Conservation (phyloP, 2,888 invertebrate species). For the Pollenia griseotomentosa region DNA sequence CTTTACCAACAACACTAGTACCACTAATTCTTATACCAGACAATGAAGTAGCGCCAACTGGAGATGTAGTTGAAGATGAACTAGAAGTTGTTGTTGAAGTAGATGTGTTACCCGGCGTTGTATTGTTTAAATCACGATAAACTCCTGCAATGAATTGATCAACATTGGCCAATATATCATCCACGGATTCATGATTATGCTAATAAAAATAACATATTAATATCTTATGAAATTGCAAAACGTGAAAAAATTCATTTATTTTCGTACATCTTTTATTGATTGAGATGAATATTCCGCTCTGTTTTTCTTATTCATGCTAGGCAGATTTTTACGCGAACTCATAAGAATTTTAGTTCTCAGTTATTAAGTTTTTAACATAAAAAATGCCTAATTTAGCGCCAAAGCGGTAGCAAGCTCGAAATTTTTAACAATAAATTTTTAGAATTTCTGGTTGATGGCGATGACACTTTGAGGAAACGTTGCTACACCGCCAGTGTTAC, state of each 20-base stretch:
- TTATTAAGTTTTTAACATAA: no score
- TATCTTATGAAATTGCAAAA: background rate
- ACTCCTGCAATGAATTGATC: conserved; percentile 70
- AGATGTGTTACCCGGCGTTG: background rate
- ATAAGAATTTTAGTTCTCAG: no score
- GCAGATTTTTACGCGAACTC: background rate
- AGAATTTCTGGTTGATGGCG: no score
- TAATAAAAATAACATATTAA: conserved; percentile 3
- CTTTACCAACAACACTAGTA: no score
- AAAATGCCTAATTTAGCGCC: no score
- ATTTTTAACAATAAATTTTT: no score
- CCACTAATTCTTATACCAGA: background rate
- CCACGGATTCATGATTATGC: conserved; percentile 55
- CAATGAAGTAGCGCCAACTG: background rate
- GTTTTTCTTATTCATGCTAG: conserved; percentile 5
- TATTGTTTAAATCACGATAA: conserved; percentile 50
- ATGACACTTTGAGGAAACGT: no score
- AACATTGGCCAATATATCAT: conserved; percentile 67
- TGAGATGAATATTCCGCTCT: background rate
- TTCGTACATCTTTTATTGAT: conserved; percentile 28
- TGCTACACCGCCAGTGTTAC: no score
- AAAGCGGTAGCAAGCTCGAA: no score
- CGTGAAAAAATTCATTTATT: background rate
- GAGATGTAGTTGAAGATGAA: background rate
- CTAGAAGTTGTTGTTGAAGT: background rate